phyloP scores from a whole-genome alignment of 53 echinoderm and acorn worm genomes.

The Glandiceps talaboti region DNA sequence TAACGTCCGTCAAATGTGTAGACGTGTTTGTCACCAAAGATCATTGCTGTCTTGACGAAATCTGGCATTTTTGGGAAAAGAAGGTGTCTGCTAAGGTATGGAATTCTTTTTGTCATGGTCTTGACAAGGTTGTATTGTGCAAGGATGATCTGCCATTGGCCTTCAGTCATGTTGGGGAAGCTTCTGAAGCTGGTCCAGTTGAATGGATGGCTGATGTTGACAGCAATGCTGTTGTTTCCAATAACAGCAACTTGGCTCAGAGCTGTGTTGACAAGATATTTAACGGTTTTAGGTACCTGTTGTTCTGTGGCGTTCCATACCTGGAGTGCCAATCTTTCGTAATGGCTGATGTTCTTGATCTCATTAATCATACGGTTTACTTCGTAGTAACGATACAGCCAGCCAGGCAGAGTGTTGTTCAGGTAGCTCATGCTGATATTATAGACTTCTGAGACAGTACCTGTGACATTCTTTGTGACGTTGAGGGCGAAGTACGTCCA shows the following conservation, averaged over 20 bases:
- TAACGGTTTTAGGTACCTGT: background rate
- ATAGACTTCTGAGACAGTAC: slow-evolving; percentile 7
- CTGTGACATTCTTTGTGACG: slow-evolving; percentile 8
- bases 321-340: background rate
- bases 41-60: slow-evolving; percentile 54
- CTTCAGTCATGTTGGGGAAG: slow-evolving; percentile 54
- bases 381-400: slow-evolving; percentile 82
- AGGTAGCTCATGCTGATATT: slow-evolving; percentile 26
- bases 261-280: slow-evolving; percentile 20
- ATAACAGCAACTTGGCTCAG: slow-evolving; percentile 40
- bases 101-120: slow-evolving; percentile 11
- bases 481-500: slow-evolving; percentile 19
- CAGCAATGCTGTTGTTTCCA: slow-evolving; percentile 75
- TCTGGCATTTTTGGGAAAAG: background rate
- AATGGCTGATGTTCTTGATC: background rate
- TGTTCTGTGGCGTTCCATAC: background rate
- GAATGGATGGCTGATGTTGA: slow-evolving; percentile 92
- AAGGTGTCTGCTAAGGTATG: slow-evolving; percentile 19
- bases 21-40: slow-evolving; percentile 62
- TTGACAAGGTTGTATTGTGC: slow-evolving; percentile 1
- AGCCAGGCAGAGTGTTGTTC: slow-evolving; percentile 89
- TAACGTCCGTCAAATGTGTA: slow-evolving; percentile 83
- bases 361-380: slow-evolving; percentile 25
- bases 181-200: slow-evolving; percentile 88
- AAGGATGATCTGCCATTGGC: slow-evolving; percentile 52